Evolutionary conservation across 2,113 vertebrate genomes (phyloP).

Genomic region (Silurus meridionalis): DNA sequence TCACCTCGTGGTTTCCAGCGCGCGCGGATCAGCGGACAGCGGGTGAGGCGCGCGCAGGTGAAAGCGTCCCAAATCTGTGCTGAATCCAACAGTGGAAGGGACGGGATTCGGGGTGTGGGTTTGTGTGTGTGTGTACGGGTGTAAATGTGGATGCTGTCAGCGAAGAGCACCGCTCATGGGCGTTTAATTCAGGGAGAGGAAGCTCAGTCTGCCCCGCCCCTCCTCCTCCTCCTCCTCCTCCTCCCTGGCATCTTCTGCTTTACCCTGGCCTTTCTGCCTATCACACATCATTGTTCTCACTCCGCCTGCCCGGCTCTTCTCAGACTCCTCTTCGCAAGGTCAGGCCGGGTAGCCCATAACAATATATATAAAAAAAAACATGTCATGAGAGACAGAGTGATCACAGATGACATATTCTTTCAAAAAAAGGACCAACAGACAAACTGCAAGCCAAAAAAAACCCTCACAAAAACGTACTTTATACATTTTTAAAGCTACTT

Average conservation of each 20-base stretch:
- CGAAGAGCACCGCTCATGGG: conserved; percentile 62
- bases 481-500: too few species aligned
- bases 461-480: neutral
- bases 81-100: conserved; percentile 52
- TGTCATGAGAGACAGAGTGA: neutral
- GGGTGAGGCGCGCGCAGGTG: conserved; percentile 44
- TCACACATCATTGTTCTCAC: conserved; percentile 37
- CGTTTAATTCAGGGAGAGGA: conserved; percentile 70
- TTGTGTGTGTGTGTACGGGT: conserved; percentile 29
- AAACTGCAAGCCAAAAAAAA: neutral
- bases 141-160: conserved; percentile 71
- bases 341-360: conserved; percentile 24
- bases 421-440: neutral
- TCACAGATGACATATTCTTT: neutral
- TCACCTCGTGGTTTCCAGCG: conserved; percentile 70
- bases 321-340: conserved; percentile 58
- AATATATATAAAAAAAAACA: conserved; percentile 26
- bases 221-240: conserved; percentile 36
- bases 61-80: conserved; percentile 42
- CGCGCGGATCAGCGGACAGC: conserved; percentile 46
- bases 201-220: conserved; percentile 62
- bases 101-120: conserved; percentile 48
- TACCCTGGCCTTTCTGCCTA: conserved; percentile 45
- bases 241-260: conserved; percentile 39
- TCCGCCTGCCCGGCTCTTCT: conserved; percentile 51